Conservation (phyloP, 2,888 invertebrate species). For the Lapara coniferarum region DNA sequence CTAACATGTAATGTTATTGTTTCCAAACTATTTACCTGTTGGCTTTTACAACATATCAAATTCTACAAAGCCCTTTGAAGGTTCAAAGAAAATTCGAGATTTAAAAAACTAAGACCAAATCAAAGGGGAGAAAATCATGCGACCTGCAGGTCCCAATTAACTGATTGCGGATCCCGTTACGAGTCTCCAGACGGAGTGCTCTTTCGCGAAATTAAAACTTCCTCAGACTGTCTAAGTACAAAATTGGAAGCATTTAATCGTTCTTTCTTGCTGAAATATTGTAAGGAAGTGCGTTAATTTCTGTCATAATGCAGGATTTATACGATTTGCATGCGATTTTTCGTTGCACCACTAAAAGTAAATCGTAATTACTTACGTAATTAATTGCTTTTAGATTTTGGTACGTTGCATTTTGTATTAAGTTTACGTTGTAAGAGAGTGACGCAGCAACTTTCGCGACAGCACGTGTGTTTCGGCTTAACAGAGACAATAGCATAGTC, state of each 20-base stretch:
- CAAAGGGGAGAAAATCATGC: constrained; percentile 15
- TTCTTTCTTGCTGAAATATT: background rate
- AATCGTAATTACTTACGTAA: too few relatives aligned
- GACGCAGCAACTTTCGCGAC: too few relatives aligned
- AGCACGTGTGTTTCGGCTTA: too few relatives aligned
- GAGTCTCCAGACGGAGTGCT: background rate
- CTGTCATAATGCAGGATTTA: too few relatives aligned
- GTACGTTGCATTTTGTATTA: too few relatives aligned
- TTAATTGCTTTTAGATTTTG: too few relatives aligned
- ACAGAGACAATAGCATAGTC: too few relatives aligned
- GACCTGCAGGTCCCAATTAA: constrained; percentile 15
- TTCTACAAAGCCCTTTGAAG: background rate
- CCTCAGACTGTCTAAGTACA: background rate
- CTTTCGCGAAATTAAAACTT: constrained; percentile 5
- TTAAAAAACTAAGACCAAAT: constrained; percentile 14
- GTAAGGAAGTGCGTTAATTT: background rate
- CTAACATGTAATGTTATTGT: too few relatives aligned
- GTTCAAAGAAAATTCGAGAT: background rate
- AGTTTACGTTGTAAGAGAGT: too few relatives aligned
- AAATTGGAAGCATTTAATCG: background rate
- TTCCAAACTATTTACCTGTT: too few relatives aligned
- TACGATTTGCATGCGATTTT: too few relatives aligned
- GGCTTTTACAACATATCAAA: background rate
- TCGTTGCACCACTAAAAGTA: too few relatives aligned
- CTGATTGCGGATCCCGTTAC: constrained; percentile 14